Evolutionary conservation across 1,140 invertebrate genomes (phyloP), one percentile per base, ranked within the genome.

Genomic region (Pseudomyrmex flavicornis): DNA sequence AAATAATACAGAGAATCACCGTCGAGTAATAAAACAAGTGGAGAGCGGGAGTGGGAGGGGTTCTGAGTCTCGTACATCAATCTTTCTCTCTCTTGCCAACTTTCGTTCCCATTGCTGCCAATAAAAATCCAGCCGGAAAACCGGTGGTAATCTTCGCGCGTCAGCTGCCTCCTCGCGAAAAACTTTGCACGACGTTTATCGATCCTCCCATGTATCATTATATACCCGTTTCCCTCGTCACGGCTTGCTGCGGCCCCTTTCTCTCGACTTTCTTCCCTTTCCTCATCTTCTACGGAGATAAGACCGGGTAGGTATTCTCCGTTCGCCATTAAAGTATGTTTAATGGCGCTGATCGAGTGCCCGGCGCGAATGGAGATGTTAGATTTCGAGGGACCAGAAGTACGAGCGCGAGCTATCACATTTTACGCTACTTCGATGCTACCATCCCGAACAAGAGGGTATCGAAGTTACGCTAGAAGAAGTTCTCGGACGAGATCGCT

Each of bases 71-170:
- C 61, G 44, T 85, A 74, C 83, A 85, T 85, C 76, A 85, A 85
- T 85, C 13, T n/a, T n/a, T 52, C 35, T 35, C 5, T 35, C 77
- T 85, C 52, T 73, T 73, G 68, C 59, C 83, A 66, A 48, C 77
- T 82, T 52, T 61, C 50, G 26, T 62, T 82, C n/a, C 77, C 74
- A 82, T 74, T 73, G 68, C 52, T 66, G 77, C 69, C 83, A 82
- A 85, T 85, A 85, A 85, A 82, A 80, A 84, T 80, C 83, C 65
- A 72, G 44, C 61, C 46, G 52, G 56, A 61, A 82, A 73, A 82
- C 66, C 52, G 61, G 68, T 13, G 65, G 83, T 84, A 80, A 82
- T 80, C 83, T 80, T 84, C 62, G 63, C 75, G 20, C 76, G 82
- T 84, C 83, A 79, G 75, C 75, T 84, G 75, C 66, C 48, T 58